A percentile compares a stretch with the other conserved stretches of the same genome.
phyloP scores from a whole-genome alignment of 2,797 vertebrate genomes.

The Hydrolagus colliei region DNA sequence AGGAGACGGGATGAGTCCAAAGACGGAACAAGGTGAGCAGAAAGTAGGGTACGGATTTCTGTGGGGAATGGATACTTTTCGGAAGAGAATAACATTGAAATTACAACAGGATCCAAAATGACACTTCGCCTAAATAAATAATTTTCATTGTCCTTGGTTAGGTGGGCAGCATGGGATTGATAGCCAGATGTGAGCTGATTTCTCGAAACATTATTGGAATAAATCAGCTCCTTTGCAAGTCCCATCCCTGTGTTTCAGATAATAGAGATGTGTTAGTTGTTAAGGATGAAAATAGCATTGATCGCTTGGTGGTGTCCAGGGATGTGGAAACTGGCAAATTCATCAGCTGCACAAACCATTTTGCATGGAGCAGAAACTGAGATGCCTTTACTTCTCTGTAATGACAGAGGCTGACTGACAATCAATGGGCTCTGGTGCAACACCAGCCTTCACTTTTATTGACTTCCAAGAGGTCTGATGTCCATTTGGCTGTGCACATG shows the following conservation, averaged over 20 bases:
- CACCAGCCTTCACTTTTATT: background rate
- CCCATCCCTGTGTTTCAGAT: background rate
- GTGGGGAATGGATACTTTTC: too few relatives aligned
- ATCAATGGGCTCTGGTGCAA: background rate
- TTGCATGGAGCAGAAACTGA: background rate
- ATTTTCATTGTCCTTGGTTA: too few relatives aligned
- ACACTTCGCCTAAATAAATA: too few relatives aligned
- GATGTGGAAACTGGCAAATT: too few relatives aligned
- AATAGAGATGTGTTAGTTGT: background rate
- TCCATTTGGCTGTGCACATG: background rate
- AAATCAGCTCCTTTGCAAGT: too few relatives aligned
- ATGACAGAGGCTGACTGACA: background rate
- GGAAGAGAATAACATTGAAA: too few relatives aligned
- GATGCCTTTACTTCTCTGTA: background rate
- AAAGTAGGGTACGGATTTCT: too few relatives aligned
- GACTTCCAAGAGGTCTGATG: background rate
- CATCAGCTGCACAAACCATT: background rate
- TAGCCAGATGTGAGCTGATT: background rate
- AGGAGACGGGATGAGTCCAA: too few relatives aligned
- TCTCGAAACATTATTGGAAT: background rate
- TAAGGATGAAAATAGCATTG: background rate
- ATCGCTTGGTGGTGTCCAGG: background rate
- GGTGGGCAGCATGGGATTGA: too few relatives aligned
- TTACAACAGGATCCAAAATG: too few relatives aligned
- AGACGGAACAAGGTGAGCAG: too few relatives aligned